Evolutionary conservation across 1,140 invertebrate genomes (phyloP).

Genomic region (Drosophila pandora): DNA sequence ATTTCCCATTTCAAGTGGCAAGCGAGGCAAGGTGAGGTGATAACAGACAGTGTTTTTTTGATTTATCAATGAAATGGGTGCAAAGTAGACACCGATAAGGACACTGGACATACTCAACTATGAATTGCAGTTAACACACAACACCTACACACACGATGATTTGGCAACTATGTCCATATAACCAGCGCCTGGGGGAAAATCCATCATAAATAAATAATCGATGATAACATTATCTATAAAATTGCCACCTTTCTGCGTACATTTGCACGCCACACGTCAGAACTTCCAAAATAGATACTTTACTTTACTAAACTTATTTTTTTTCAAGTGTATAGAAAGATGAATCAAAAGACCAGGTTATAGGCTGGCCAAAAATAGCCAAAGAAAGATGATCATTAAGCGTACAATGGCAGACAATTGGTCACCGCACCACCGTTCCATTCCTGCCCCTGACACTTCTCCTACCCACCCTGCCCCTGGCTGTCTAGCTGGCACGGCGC

Average conservation of each 20-base stretch:
- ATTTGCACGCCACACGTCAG: constrained; percentile 23
- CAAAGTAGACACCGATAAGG: constrained; percentile 60
- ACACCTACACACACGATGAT: constrained; percentile 33
- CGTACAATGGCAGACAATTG: constrained; percentile 56
- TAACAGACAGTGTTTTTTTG: constrained; percentile 2
- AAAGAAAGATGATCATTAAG: constrained; percentile 49
- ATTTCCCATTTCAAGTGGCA: constrained; percentile 15
- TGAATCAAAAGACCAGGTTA: constrained; percentile 20
- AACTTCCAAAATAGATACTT: neutral
- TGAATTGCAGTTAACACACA: constrained; percentile 35
- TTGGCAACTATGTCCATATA: constrained; percentile 32
- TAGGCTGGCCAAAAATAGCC: constrained; percentile 62
- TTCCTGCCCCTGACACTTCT: neutral
- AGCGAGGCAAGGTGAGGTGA: constrained; percentile 16
- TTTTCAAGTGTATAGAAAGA: neutral
- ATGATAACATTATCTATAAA: constrained; percentile 23
- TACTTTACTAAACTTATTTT: neutral
- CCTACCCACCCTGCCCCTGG: constrained; percentile 20
- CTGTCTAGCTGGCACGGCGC: constrained; percentile 50
- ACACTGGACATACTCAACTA: constrained; percentile 2
- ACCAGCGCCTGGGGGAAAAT: constrained; percentile 41
- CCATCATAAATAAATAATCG: constrained; percentile 53
- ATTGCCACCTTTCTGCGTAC: constrained; percentile 5
- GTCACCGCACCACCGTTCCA: constrained; percentile 39
- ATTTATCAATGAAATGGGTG: constrained; percentile 73